A percentile compares a stretch with the other conserved stretches of the same genome.
These are phyloP conservation scores for Recurvirostra avosetta DNA, from an alignment of 2,113 vertebrate species.

Conservation along the genomic window DNA sequence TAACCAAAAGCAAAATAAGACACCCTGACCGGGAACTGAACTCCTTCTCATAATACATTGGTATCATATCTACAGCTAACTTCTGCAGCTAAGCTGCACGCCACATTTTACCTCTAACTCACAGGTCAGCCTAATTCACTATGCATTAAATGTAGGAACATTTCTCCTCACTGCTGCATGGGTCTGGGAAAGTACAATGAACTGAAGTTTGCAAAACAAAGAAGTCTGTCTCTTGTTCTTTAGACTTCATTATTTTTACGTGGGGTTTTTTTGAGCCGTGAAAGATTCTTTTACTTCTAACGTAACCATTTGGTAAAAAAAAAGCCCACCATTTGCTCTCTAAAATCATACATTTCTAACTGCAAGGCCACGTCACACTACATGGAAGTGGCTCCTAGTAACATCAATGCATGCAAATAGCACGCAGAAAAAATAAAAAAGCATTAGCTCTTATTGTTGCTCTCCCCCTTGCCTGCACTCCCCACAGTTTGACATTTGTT, in stretches of 20 bases:
- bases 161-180: neutral
- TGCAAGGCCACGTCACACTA: neutral
- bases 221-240: neutral
- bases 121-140: neutral
- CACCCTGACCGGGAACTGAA: neutral
- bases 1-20: slow-evolving; percentile 13
- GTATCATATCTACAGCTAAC: neutral
- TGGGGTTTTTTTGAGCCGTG: neutral
- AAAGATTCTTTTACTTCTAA: neutral
- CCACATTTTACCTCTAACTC: neutral
- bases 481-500: slow-evolving; percentile 30
- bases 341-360: neutral
- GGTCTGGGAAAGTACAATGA: neutral
- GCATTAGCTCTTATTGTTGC: neutral
- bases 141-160: neutral
- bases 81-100: neutral
- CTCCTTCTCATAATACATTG: neutral
- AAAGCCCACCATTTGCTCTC: neutral
- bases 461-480: neutral
- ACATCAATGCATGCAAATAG: neutral
- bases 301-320: neutral
- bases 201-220: neutral
- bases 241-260: neutral
- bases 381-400: neutral
- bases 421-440: neutral